Percentiles rank a stretch among this genome's conserved stretches.
phyloP scores from a whole-genome alignment of 2,113 vertebrate species.

The Oryzias celebensis region DNA sequence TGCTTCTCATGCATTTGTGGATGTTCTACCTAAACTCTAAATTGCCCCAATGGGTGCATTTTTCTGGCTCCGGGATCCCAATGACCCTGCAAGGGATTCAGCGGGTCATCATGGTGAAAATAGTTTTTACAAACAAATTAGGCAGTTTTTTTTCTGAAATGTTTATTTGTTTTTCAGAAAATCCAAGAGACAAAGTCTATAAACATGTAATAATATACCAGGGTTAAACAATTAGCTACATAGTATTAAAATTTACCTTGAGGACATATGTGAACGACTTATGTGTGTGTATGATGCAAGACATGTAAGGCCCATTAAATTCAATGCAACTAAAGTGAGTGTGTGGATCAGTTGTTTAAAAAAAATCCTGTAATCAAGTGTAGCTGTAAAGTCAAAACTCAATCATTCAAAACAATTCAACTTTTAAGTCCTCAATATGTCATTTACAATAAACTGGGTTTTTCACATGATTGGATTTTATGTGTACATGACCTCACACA shows the following conservation, averaged over 20 bases:
- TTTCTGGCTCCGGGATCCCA: too few relatives aligned
- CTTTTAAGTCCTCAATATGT: conserved; percentile 1
- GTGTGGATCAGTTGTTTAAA: background rate
- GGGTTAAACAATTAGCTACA: background rate
- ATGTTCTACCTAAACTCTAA: too few relatives aligned
- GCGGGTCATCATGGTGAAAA: too few relatives aligned
- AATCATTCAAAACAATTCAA: background rate
- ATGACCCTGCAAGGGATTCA: too few relatives aligned
- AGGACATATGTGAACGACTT: background rate
- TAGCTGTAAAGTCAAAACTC: too few relatives aligned
- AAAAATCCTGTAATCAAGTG: too few relatives aligned
- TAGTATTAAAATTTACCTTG: background rate
- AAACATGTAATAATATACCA: background rate
- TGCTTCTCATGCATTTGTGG: too few relatives aligned
- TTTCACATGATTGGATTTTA: background rate
- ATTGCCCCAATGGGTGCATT: too few relatives aligned
- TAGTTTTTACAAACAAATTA: background rate
- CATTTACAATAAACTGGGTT: conserved; percentile 36
- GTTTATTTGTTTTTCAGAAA: too few relatives aligned
- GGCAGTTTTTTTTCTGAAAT: conserved; percentile 8
- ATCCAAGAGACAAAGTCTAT: background rate
- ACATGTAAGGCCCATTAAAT: background rate
- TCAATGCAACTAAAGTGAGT: conserved; percentile 10
- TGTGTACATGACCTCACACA: conserved; percentile 41
- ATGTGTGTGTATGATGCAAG: background rate